Base-by-base conservation (phyloP, 1,140 invertebrate species). In the Zaprionus ghesquierei region DNA sequence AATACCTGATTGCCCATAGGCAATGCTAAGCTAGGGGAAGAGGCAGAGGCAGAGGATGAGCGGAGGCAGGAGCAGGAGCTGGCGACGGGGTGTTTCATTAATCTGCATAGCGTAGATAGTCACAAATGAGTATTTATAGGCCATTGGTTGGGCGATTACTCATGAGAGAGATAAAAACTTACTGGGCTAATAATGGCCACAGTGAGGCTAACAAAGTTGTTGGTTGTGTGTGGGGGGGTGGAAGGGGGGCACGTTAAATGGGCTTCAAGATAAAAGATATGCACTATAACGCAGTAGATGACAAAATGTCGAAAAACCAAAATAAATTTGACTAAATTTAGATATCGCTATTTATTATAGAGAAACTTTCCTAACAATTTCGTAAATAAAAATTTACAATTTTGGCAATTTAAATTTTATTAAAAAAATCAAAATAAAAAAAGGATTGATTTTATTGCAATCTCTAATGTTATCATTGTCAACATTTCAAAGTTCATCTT, bases 91-190 rank as follows among this genome's bases (percentile, higher is more conserved):
- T 33, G 31, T 33, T 33, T 12, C 53, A 29, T 58, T 75, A 65
- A 68, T 71, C 59, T 77, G 60, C 55, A 70, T 54, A 51, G 38
- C 72, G 6, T 22, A 35, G 59, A 51, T 61, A 77, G 54, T 74
- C 77, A 60, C 56, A 74, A 69, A 51, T 61, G 31, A 33, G 22
- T 63, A 20, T 61, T 61, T 49, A 49, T 61, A 49, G 50, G 68
- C 51, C 63, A 74, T 60, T 79, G 69, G 55, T 54, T 29, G 29
- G 33, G 55, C 77, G 63, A 74, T 78, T 64, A 60, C 69, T 75
- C 61, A 71, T 60, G 61, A 79, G 35, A 62, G 50, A 49, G 77
- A 66, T 71, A 69, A 63, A 75, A 71, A 41, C 54, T 58, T 29
- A 15, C 54, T 44, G 9, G 29, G 59, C 35, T 55, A 15, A 44